Conservation (phyloP, 2,888 invertebrate genomes). For the Sympetrum striolatum region DNA sequence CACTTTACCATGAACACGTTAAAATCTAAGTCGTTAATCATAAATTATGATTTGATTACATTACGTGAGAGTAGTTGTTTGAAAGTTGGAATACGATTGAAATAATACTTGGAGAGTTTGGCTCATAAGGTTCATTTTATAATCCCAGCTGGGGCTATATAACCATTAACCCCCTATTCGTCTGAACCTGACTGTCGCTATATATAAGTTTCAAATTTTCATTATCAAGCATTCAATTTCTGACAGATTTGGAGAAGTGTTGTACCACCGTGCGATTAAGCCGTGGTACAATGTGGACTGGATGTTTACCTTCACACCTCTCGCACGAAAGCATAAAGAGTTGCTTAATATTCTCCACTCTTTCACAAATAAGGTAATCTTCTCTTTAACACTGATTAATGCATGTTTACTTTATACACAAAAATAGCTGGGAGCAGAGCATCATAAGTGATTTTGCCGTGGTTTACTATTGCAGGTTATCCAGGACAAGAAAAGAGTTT, state of each 20-base stretch:
- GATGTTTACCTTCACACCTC: neutral
- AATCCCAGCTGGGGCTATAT: too few relatives aligned
- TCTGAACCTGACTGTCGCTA: too few relatives aligned
- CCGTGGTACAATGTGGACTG: conserved; percentile 15
- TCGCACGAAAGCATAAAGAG: neutral
- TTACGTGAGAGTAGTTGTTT: too few relatives aligned
- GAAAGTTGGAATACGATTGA: too few relatives aligned
- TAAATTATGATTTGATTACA: too few relatives aligned
- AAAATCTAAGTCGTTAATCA: too few relatives aligned
- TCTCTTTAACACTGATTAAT: neutral
- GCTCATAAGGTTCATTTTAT: too few relatives aligned
- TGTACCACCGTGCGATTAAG: neutral
- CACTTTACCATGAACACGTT: too few relatives aligned
- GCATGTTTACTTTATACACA: neutral
- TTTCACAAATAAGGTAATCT: neutral
- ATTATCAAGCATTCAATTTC: neutral
- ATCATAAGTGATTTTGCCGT: neutral
- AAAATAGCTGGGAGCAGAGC: too few relatives aligned
- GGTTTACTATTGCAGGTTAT: neutral
- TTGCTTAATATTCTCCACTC: neutral
- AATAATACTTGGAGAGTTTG: too few relatives aligned
- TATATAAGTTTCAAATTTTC: too few relatives aligned
- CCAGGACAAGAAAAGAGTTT: neutral
- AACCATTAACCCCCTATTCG: too few relatives aligned
- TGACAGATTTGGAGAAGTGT: neutral